Percentiles rank a stretch among this genome's conserved stretches.
These are phyloP conservation scores for Tortricodes alternella DNA, from an alignment of 2,888 invertebrate species.

Conservation along the genomic window DNA sequence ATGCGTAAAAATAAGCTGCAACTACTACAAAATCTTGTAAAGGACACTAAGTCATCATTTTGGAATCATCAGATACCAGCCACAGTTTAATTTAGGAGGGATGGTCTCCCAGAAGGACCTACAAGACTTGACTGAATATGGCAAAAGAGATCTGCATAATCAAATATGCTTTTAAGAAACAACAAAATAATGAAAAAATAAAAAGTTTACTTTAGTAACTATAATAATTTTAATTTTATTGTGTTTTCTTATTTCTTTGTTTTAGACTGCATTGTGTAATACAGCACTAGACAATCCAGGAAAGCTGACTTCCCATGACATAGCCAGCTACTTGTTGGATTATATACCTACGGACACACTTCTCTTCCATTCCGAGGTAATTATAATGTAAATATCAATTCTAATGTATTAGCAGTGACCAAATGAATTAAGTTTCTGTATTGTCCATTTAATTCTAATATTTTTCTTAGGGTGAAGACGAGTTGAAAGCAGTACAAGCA, in stretches of 20 bases:
- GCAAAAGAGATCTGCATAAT: no score
- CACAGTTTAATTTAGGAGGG: no score
- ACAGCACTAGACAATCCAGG: slow-evolving; percentile 97
- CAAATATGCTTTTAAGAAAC: no score
- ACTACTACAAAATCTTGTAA: no score
- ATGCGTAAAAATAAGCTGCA: no score
- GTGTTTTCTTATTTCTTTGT: slow-evolving; percentile 17
- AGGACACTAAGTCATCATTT: no score
- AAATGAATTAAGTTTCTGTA: not conserved
- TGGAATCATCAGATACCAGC: no score
- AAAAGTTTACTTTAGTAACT: not conserved
- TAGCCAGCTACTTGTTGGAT: slow-evolving; percentile 90
- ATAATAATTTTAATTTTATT: not conserved
- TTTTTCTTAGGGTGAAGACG: slow-evolving; percentile 86
- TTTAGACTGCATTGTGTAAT: slow-evolving; percentile 93
- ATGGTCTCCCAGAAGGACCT: no score
- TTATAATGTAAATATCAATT: not conserved
- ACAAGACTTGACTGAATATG: no score
- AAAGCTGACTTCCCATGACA: slow-evolving; percentile 87
- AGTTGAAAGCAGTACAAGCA: slow-evolving; percentile 88
- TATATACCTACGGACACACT: slow-evolving; percentile 92
- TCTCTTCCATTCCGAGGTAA: slow-evolving; percentile 88
- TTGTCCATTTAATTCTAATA: not conserved
- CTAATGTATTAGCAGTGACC: not conserved
- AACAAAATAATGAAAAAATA: no score